Conservation (phyloP, 2,113 vertebrate genomes). For the Gnathonemus echidnorhynchus region DNA sequence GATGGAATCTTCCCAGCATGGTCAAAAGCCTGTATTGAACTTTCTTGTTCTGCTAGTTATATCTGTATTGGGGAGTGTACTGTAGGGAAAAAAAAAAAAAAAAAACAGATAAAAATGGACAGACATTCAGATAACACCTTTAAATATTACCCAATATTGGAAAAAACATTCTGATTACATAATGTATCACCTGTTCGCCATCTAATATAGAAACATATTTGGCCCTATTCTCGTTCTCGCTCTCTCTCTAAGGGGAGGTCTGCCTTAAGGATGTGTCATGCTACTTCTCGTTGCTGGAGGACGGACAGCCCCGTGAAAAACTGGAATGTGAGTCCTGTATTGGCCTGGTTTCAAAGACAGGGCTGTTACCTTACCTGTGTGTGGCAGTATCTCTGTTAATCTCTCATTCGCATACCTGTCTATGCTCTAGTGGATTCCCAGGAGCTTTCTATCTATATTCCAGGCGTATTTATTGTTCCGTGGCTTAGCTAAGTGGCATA, state of each 20-base stretch:
- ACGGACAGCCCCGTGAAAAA: conserved; percentile 78
- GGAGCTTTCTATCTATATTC: neutral
- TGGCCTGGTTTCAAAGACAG: neutral
- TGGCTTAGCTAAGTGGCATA: neutral
- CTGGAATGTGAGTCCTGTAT: conserved; percentile 71
- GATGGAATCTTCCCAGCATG: neutral
- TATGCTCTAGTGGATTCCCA: neutral
- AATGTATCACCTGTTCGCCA: neutral
- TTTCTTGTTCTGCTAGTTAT: neutral
- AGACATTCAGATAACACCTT: neutral
- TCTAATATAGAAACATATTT: neutral
- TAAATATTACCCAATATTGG: neutral
- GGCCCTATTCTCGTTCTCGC: conserved; percentile 12
- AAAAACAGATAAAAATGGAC: neutral
- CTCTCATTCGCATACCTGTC: neutral
- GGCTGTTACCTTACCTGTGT: neutral
- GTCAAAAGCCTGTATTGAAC: neutral
- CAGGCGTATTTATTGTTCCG: neutral
- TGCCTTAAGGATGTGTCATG: conserved; percentile 81
- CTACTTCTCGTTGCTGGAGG: conserved; percentile 82
- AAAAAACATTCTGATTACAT: neutral
- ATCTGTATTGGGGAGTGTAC: neutral
- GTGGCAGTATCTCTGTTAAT: neutral
- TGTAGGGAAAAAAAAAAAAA: neutral
- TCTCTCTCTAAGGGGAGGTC: conserved; percentile 51